Conservation (phyloP, 2,113 vertebrate species). For the Mormyrus lacerda region DNA sequence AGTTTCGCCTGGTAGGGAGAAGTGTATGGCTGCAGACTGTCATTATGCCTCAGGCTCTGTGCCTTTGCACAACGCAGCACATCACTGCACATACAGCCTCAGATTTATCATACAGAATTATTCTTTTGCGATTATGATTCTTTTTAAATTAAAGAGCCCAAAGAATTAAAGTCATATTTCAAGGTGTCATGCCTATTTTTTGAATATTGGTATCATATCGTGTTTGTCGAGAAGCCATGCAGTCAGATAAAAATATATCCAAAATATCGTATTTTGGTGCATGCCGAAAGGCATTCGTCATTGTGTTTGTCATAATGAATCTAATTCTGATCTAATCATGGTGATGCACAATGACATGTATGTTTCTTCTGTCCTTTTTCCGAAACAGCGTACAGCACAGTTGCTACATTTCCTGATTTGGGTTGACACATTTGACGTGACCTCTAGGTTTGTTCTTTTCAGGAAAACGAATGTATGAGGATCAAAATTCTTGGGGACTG, state of each 20-base stretch:
- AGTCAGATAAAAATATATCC: not conserved
- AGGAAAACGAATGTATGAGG: slow-evolving; percentile 99
- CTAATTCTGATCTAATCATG: not conserved
- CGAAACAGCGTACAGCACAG: not conserved
- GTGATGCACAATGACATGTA: not conserved
- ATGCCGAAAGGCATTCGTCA: not conserved
- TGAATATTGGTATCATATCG: not conserved
- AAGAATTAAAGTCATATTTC: not conserved
- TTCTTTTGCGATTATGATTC: not conserved
- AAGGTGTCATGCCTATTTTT: not conserved
- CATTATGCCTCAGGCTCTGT: not conserved
- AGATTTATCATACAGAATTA: not conserved
- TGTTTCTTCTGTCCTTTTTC: not conserved
- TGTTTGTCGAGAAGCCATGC: not conserved
- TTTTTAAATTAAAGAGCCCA: not conserved
- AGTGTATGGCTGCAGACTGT: not conserved
- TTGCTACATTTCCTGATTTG: not conserved
- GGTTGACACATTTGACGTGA: not conserved
- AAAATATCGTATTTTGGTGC: not conserved
- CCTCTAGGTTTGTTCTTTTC: slow-evolving; percentile 12
- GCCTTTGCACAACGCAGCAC: not conserved
- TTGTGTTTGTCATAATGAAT: not conserved
- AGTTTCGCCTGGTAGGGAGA: not conserved
- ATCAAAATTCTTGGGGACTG: slow-evolving; percentile 98
- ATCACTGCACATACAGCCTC: not conserved